Percentiles rank a stretch among this genome's conserved stretches.
Conservation (phyloP, 2,113 vertebrate genomes). For the Isurus oxyrinchus region DNA sequence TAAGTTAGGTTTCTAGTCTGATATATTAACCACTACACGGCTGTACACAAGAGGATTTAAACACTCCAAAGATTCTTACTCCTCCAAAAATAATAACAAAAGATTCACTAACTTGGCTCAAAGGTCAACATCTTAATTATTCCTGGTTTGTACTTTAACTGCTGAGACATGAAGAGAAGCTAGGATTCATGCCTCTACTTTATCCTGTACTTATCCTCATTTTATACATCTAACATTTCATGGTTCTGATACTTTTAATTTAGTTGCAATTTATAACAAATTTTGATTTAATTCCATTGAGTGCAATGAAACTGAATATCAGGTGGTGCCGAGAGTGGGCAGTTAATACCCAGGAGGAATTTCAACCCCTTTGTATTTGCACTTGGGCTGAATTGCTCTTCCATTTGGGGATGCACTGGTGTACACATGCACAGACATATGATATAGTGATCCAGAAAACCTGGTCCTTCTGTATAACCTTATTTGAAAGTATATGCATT, state of each 20-base stretch:
- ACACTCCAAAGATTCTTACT: not conserved
- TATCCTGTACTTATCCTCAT: not conserved
- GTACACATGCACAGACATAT: too few species aligned
- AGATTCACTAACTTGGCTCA: not conserved
- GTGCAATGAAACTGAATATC: too few species aligned
- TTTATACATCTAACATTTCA: not conserved
- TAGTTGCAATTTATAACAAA: not conserved
- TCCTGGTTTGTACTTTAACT: not conserved
- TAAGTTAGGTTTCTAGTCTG: not conserved
- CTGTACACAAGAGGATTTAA: not conserved
- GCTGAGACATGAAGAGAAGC: not conserved
- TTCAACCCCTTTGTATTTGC: too few species aligned
- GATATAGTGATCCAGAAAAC: too few species aligned
- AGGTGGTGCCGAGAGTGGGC: too few species aligned
- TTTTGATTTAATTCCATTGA: too few species aligned
- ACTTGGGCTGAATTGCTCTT: not conserved
- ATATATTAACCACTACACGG: not conserved
- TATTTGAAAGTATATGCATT: too few species aligned
- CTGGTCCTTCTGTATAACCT: too few species aligned
- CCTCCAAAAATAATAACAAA: not conserved
- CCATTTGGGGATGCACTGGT: too few species aligned
- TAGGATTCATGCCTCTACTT: not conserved
- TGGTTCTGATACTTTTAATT: not conserved
- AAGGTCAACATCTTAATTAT: not conserved
- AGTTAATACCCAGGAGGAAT: too few species aligned